Conservation (phyloP, 1,140 invertebrate species). For the Papilio aristodemus region DNA sequence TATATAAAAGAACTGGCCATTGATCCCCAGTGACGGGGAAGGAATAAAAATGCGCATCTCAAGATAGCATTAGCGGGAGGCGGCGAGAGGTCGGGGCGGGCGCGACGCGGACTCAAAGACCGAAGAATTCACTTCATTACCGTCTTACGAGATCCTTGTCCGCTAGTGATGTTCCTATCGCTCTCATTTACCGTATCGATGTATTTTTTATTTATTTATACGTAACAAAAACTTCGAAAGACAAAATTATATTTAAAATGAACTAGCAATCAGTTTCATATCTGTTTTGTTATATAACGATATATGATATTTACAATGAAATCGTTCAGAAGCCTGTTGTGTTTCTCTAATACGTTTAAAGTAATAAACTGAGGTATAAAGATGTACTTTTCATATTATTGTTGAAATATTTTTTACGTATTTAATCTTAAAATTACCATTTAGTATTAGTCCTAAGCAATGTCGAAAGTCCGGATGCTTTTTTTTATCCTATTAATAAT, state of each 20-base stretch:
- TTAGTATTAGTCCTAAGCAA: no score
- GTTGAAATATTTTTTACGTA: no score
- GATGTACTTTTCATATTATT: no score
- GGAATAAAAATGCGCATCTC: slow-evolving; percentile 65
- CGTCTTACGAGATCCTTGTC: slow-evolving; percentile 60
- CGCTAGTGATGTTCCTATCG: slow-evolving; percentile 48
- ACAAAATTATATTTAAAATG: no score
- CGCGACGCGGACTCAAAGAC: slow-evolving; percentile 59
- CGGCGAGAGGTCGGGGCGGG: slow-evolving; percentile 49
- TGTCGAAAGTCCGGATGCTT: no score
- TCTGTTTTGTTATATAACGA: no score
- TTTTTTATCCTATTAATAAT: not conserved
- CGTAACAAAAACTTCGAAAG: no score
- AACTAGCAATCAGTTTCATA: no score
- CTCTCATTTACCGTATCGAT: slow-evolving; percentile 44
- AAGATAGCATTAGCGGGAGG: slow-evolving; percentile 55
- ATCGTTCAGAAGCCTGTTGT: no score
- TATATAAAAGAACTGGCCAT: slow-evolving; percentile 13
- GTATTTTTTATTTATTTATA: not conserved
- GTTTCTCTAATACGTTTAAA: slow-evolving; percentile 7
- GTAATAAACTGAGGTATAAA: no score
- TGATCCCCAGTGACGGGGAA: slow-evolving; percentile 40
- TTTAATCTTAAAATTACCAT: no score
- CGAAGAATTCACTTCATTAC: slow-evolving; percentile 71
- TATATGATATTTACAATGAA: no score